Base-by-base conservation (phyloP, 2,113 vertebrate species). In the Osmerus eperlanus region DNA sequence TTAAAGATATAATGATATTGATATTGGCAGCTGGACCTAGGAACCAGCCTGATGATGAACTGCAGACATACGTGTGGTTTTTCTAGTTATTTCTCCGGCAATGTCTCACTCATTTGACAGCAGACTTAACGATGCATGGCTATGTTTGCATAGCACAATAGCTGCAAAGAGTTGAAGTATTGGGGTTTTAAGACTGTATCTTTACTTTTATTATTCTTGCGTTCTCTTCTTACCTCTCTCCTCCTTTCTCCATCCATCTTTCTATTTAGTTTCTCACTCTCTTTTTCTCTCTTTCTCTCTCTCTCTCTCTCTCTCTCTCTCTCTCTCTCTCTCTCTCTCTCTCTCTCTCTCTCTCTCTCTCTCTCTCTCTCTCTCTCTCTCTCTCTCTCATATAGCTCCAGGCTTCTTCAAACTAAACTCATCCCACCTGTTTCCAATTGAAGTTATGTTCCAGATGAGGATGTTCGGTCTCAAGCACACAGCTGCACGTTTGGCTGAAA, bases 401-500 rank as follows among this genome's bases (percentile, higher is more conserved):
- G 54, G 54, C 54, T 16, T 16, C 14, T 15, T 55, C 14, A 2
- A n/a, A 55, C 60, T 0, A 5, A 25, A 14, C 25, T 13, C 23
- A 25, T 25, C 60, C 60, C 23, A 62, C 60, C 36, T 77, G 65
- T 72, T 84, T 72, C 13, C 56, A 59, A 66, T 78, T 68, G 76
- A 55, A 59, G 64, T 62, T 9, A 4, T 41, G 36, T 41, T 25
- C 54, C 60, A 62, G 25, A 21, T 14, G 25, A 15, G 21, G 25
- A 23, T 15, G 14, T 14, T 15, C 60, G 16, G 60, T 62, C 3
- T n/a, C 54, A 79, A 69, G 73, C 73, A 70, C 76, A 68, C 74
- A 81, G 71, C 77, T 82, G 71, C 61, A 60, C n/a, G 78, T 84
- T 65, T 75, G 75, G 60, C 36, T 61, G 72, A 78, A 84, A 83